Percentiles rank a stretch among this genome's conserved stretches.
Conservation (phyloP, 2,113 vertebrate species). For the Prinia subflava region DNA sequence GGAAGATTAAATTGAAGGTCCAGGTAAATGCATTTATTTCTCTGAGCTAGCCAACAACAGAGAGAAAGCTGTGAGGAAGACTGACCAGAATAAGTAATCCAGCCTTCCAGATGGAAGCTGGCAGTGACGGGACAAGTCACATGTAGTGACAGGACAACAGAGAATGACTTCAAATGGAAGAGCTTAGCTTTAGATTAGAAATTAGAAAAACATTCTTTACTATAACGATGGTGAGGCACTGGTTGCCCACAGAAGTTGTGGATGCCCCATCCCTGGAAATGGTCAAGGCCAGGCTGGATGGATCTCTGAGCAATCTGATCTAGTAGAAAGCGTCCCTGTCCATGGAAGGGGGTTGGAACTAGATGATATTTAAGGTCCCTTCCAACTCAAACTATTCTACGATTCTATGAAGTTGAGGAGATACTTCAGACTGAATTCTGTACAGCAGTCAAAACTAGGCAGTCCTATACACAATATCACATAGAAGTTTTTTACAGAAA, state of each 20-base stretch:
- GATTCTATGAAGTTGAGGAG: not conserved
- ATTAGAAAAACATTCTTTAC: not conserved
- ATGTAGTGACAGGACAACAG: not conserved
- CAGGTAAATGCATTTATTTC: not conserved
- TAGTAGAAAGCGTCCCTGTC: not conserved
- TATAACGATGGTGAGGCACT: not conserved
- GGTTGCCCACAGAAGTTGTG: not conserved
- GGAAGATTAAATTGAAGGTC: not conserved
- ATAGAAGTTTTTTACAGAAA: not conserved
- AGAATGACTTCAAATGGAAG: not conserved
- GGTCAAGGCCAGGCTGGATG: not conserved
- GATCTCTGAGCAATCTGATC: not conserved
- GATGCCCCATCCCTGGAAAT: not conserved
- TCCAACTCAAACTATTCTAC: not conserved
- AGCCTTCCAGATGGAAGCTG: not conserved
- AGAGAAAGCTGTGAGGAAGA: not conserved
- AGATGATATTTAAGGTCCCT: not conserved
- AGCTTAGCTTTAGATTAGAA: not conserved
- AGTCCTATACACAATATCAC: not conserved
- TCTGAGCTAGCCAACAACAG: not conserved
- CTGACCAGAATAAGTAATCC: not conserved
- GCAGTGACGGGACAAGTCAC: not conserved
- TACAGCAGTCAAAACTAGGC: not conserved
- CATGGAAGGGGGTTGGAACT: not conserved
- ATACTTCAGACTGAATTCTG: not conserved